Evolutionary conservation across 2,113 vertebrate genomes (phyloP).

Genomic region (Spermophilus dauricus): DNA sequence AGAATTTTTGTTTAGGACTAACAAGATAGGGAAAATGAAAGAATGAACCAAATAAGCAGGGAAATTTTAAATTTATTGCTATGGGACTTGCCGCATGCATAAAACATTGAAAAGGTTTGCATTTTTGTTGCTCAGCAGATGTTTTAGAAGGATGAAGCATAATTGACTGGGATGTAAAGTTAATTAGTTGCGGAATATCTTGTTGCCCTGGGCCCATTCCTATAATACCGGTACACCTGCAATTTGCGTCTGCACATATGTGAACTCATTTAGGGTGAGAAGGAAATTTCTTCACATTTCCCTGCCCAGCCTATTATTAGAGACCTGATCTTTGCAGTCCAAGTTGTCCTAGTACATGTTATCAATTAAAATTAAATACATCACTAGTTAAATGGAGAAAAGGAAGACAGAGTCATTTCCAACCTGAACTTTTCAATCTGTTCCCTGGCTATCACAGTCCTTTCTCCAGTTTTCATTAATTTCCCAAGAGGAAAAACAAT

Average conservation of each 20-base stretch:
- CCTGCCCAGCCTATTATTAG: conserved; percentile 70
- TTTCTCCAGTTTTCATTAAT: conserved; percentile 81
- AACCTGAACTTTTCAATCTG: conserved; percentile 82
- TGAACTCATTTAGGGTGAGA: conserved; percentile 68
- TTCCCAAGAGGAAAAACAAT: conserved; percentile 86
- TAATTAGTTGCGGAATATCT: conserved; percentile 84
- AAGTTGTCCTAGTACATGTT: conserved; percentile 67
- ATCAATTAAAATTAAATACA: conserved; percentile 86
- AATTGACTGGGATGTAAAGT: conserved; percentile 82
- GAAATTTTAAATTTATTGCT: conserved; percentile 80
- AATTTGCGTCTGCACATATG: conserved; percentile 63
- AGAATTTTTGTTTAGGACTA: conserved; percentile 63
- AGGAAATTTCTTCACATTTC: conserved; percentile 62
- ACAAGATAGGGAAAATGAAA: conserved; percentile 57
- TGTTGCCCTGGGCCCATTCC: conserved; percentile 76
- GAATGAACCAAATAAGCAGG: conserved; percentile 35
- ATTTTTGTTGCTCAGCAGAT: conserved; percentile 85
- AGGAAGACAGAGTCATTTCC: conserved; percentile 77
- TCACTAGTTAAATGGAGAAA: conserved; percentile 81
- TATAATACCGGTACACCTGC: neutral
- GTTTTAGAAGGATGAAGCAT: conserved; percentile 80
- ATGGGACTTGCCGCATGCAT: conserved; percentile 78
- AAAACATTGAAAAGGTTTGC: conserved; percentile 76
- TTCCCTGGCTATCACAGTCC: conserved; percentile 65
- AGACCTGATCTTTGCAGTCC: conserved; percentile 69